phyloP scores from a whole-genome alignment of 2,113 vertebrate species.

The Lagopus leucura region DNA sequence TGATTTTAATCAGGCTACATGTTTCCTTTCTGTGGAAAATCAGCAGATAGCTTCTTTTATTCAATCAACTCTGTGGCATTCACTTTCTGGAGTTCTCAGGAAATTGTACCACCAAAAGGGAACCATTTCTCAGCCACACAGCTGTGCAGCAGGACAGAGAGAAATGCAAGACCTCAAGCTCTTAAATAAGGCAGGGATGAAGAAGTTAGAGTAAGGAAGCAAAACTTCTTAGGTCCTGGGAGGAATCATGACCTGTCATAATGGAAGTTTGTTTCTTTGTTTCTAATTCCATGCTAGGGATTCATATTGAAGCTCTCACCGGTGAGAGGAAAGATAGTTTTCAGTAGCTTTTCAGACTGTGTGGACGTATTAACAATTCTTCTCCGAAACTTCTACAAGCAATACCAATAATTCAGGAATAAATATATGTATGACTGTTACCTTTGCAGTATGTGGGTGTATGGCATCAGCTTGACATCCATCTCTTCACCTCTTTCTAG shows the following conservation, averaged over 20 bases:
- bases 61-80: not conserved
- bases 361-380: not conserved
- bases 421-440: not conserved
- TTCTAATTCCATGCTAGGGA: not conserved
- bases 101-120: not conserved
- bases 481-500: not conserved
- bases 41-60: not conserved
- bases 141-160: not conserved
- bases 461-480: not conserved
- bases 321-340: not conserved
- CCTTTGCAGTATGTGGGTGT: not conserved
- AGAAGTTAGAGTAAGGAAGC: not conserved
- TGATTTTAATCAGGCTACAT: slow-evolving; percentile 8
- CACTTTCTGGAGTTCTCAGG: not conserved
- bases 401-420: not conserved
- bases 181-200: not conserved
- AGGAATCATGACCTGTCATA: not conserved
- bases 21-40: not conserved
- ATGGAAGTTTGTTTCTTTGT: not conserved
- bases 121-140: not conserved
- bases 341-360: not conserved
- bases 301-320: not conserved
- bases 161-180: not conserved
- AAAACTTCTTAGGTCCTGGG: not conserved
- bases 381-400: not conserved